Base-by-base conservation (phyloP, 1,140 invertebrate species). In the Papilio dardanus region DNA sequence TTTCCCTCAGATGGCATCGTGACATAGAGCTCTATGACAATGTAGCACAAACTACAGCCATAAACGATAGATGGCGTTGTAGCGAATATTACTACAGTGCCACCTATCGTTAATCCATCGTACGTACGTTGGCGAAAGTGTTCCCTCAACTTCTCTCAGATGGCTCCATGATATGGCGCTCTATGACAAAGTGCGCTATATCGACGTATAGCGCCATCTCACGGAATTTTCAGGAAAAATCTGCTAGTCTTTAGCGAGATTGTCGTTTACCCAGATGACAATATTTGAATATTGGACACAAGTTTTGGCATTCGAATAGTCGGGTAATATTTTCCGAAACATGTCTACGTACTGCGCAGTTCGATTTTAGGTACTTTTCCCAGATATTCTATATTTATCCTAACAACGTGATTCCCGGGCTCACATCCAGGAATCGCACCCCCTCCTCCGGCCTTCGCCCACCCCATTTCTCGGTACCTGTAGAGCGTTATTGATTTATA, bases 401-500 rank as follows among this genome's bases (percentile, higher is more conserved):
- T 8, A 67, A 67, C 16, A 6, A 3, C 65, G 31, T n/a, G 31
- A 21, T 65, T 31, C 19, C 54, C 24, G 54, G 54, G 24, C 54
- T 28, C 30, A 62, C 54, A 46, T 46, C 42, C n/a, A 46, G 42
- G 24, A 62, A 62, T 62, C 16, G 8, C 58, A n/a, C 33, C 65
- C 65, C 28, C 65, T 8, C 16, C 30, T 5, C 14, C 1, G 3
- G 10, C 21, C 24, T n/a, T n/a, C n/a, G n/a, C 28, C 65, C 65
- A 35, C 33, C 0, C 65, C 16, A 31, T 30, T 67, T 35, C 30
- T 31, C 65, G 16, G 33, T 67, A 33, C 65, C 31, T 67, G 65
- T 31, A 28, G 54, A 54, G 50, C 21, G 21, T 28, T 67, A 67
- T 67, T 67, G 65, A 67, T 67, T 67, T 67, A 67, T 67, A 33